These are phyloP conservation scores for Scaeva pyrastri DNA, from an alignment of 2,888 invertebrate species.

Conservation along the genomic window DNA sequence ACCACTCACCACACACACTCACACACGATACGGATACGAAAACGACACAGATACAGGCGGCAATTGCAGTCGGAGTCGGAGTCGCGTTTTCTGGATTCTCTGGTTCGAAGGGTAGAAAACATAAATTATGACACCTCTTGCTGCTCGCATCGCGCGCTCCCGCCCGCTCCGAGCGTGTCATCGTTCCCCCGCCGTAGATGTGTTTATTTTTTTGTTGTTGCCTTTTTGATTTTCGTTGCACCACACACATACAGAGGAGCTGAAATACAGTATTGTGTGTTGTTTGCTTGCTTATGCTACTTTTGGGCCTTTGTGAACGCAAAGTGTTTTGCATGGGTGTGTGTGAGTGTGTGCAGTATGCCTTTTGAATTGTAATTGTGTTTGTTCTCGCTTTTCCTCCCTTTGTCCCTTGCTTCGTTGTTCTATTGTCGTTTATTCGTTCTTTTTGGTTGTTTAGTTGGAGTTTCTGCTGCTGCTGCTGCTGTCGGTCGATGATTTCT, in stretches of 20 bases:
- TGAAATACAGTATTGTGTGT: not conserved
- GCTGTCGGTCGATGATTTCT: conserved; percentile 45
- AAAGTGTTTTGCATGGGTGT: not conserved
- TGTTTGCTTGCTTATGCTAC: not conserved
- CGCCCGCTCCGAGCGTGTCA: not conserved
- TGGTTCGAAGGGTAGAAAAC: conserved; percentile 73
- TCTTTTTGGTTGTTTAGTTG: conserved; percentile 42
- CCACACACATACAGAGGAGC: conserved; percentile 35
- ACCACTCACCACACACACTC: not conserved
- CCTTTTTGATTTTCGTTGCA: conserved; percentile 60
- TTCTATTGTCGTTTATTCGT: conserved; percentile 34
- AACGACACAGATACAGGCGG: conserved; percentile 33
- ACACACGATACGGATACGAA: not conserved
- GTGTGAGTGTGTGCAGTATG: conserved; percentile 10
- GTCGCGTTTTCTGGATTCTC: conserved; percentile 53
- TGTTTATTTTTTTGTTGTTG: conserved; percentile 59
- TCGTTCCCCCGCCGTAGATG: conserved; percentile 37
- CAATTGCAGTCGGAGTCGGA: conserved; percentile 66
- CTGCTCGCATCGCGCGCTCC: conserved; percentile 56
- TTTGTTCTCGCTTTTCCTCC: conserved; percentile 31
- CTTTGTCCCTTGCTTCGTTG: conserved; percentile 41
- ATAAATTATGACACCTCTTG: conserved; percentile 73
- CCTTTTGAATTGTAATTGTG: conserved; percentile 12
- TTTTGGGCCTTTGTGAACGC: not conserved
- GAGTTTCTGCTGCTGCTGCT: conserved; percentile 29